Base-by-base conservation (phyloP, 2,797 vertebrate genomes). In the Myotis daubentonii region DNA sequence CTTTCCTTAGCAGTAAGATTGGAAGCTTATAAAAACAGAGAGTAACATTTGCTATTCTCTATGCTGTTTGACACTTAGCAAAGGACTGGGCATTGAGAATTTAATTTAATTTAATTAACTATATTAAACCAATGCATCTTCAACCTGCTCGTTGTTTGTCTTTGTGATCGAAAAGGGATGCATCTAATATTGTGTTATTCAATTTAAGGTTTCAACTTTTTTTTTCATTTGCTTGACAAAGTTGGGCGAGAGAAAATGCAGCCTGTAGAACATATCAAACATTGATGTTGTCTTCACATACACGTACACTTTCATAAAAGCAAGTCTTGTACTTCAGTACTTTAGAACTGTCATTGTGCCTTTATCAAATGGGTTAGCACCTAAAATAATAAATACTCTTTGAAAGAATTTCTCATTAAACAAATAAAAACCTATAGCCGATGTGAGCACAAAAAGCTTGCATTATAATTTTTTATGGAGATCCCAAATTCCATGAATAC, bases 401-500 rank as follows among this genome's bases (percentile, higher is more conserved):
- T 16, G 62, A 93, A 85, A n/a, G 8, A 75, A 68, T 82, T 91
- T 83, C 44, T 78, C 25, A 72, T 82, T 49, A 70, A 88, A 92
- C 65, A 91, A 72, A 66, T 44, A 38, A 47, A 93, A 92, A 36
- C 28, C 10, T 22, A 84, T 80, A 38, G 8, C 44, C 57, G 5
- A 9, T 72, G 68, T 3, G 20, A 53, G 15, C 3, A 81, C 5
- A 90, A 85, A 87, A 84, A 88, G 55, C 96, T 97, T 92, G 13
- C 87, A 62, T 88, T 15, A 15, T 91, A 60, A 19, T 71, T 87
- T 66, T 91, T 87, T 11, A 49, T 19, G 13, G 10, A 96, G 85
- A 76, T 41, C 8, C 4, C 41, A 93, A 87, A 28, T 96, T 97
- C 87, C 44, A 88, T 89, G 86, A 91, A 81, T 55, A 53, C 36